phyloP scores from a whole-genome alignment of 2,797 vertebrate genomes.

The Zalophus californianus region DNA sequence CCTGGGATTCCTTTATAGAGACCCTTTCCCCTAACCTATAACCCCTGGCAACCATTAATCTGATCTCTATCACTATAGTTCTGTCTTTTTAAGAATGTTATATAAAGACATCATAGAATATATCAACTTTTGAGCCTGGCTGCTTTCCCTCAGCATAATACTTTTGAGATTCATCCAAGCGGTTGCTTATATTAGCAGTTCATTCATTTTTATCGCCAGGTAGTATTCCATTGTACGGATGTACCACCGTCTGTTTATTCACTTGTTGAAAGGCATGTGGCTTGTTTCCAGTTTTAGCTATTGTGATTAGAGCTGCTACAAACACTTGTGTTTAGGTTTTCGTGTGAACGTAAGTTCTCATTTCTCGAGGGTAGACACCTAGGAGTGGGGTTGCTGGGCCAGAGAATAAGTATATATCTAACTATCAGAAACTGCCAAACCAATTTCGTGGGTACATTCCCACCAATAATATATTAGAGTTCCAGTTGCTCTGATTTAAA shows the following conservation, averaged over 20 bases:
- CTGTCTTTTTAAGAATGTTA: background rate
- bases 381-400: background rate
- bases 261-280: background rate
- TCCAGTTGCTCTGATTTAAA: background rate
- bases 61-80: background rate
- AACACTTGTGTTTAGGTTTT: background rate
- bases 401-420: background rate
- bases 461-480: background rate
- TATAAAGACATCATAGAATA: background rate
- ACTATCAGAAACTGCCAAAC: background rate
- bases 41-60: background rate
- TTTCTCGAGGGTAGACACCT: background rate
- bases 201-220: background rate
- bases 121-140: background rate
- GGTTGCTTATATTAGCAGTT: background rate
- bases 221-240: background rate
- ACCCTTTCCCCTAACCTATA: background rate
- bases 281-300: background rate
- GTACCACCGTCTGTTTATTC: background rate
- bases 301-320: background rate
- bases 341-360: background rate
- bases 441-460: background rate
- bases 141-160: background rate
- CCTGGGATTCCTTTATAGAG: background rate
- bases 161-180: background rate